Conservation (phyloP, 2,888 invertebrate genomes). For the Cosmia trapezina region DNA sequence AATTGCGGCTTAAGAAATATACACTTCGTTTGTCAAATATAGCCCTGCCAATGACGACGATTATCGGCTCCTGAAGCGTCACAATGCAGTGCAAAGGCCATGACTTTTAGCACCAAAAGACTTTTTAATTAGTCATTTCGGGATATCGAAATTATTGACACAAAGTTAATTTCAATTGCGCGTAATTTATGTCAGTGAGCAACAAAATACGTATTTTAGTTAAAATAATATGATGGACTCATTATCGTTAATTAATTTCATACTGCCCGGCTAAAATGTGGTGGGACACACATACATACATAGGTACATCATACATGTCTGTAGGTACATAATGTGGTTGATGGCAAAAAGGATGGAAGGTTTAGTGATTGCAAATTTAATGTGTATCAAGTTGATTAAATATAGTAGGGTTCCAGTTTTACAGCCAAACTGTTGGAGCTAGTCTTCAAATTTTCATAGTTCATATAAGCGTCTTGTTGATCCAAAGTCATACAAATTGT, state of each 20-base stretch:
- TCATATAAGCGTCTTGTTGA: too few species aligned
- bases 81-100: background rate
- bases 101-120: background rate
- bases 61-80: background rate
- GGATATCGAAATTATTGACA: background rate
- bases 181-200: background rate
- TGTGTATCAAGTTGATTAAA: too few species aligned
- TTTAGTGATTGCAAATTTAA: background rate
- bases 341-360: background rate
- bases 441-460: too few species aligned
- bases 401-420: too few species aligned
- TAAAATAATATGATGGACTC: slow-evolving; percentile 14
- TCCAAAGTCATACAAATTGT: too few species aligned
- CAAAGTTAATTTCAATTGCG: background rate
- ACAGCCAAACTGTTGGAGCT: too few species aligned
- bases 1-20: too few species aligned
- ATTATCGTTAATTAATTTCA: slow-evolving; percentile 32
- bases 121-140: background rate
- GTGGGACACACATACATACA: background rate
- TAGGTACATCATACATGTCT: background rate
- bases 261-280: slow-evolving; percentile 19
- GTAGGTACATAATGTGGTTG: background rate
- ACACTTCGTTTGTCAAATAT: too few species aligned
- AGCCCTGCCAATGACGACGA: too few species aligned
- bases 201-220: slow-evolving; percentile 11